phyloP scores from a whole-genome alignment of 2,888 invertebrate genomes.

The Tetropium fuscum region DNA sequence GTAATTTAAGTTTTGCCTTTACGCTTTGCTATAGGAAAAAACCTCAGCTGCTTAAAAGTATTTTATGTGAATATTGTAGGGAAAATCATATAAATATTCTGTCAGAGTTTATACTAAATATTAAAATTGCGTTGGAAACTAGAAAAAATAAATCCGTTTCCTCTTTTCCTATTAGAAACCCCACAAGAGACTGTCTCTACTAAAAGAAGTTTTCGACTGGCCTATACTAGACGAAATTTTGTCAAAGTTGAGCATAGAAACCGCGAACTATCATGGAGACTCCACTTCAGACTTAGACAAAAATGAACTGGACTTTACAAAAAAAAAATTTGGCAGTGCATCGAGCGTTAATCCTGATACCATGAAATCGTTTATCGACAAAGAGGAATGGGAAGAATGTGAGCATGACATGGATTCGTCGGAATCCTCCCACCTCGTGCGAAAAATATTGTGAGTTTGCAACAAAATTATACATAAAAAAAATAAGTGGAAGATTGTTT shows the following conservation, averaged over 20 bases:
- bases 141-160: no score
- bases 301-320: neutral
- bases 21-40: no score
- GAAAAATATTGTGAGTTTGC: neutral
- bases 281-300: no score
- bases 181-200: conserved; percentile 41
- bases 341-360: neutral
- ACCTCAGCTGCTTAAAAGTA: no score
- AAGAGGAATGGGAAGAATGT: neutral
- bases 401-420: neutral
- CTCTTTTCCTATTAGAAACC: conserved; percentile 38
- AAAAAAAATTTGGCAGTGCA: neutral
- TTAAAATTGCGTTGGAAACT: no score
- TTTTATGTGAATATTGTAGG: no score
- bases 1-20: no score
- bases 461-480: neutral
- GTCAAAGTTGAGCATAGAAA: conserved; percentile 32
- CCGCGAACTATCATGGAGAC: conserved; percentile 28
- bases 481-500: conserved; percentile 8
- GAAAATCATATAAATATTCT: no score
- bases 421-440: no score
- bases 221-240: conserved; percentile 39
- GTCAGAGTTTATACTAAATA: no score
- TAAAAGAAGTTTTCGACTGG: conserved; percentile 46
- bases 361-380: neutral